Evolutionary conservation across 1,140 invertebrate genomes (phyloP).

Genomic region (Ptiloglossa arizonensis): DNA sequence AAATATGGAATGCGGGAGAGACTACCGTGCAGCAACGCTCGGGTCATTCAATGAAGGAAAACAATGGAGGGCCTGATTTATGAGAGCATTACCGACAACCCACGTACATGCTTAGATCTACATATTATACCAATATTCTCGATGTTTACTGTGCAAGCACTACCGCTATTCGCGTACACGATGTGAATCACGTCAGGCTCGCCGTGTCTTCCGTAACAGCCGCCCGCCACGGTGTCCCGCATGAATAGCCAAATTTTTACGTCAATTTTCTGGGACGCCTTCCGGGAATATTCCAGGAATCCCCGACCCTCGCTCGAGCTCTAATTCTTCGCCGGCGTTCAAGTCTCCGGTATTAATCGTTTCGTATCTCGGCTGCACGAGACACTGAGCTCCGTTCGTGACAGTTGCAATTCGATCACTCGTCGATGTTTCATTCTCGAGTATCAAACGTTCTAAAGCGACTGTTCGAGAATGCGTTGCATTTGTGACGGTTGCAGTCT

Average conservation of each 20-base stretch:
- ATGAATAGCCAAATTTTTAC: neutral
- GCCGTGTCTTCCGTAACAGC: slow-evolving; percentile 25
- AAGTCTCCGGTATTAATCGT: no score
- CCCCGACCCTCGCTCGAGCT: no score
- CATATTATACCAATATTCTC: slow-evolving; percentile 70
- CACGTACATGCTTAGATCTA: slow-evolving; percentile 68
- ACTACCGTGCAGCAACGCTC: slow-evolving; percentile 53
- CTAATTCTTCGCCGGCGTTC: no score
- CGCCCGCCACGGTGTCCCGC: neutral
- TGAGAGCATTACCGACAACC: slow-evolving; percentile 68
- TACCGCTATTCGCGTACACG: slow-evolving; percentile 59
- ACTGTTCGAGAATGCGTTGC: no score
- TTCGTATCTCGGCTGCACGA: no score
- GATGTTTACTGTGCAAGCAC: slow-evolving; percentile 56
- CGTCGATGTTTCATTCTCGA: no score
- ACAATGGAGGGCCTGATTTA: slow-evolving; percentile 72
- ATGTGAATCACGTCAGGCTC: slow-evolving; percentile 23
- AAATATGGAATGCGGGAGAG: slow-evolving; percentile 56
- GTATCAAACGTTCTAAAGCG: no score
- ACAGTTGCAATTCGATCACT: no score
- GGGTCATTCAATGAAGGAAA: slow-evolving; percentile 68
- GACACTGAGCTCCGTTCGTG: no score
- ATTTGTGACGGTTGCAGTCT: no score
- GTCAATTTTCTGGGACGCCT: neutral
- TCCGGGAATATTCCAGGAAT: neutral